Base-by-base conservation (phyloP, 2,797 vertebrate genomes). In the Sebastes minor region DNA sequence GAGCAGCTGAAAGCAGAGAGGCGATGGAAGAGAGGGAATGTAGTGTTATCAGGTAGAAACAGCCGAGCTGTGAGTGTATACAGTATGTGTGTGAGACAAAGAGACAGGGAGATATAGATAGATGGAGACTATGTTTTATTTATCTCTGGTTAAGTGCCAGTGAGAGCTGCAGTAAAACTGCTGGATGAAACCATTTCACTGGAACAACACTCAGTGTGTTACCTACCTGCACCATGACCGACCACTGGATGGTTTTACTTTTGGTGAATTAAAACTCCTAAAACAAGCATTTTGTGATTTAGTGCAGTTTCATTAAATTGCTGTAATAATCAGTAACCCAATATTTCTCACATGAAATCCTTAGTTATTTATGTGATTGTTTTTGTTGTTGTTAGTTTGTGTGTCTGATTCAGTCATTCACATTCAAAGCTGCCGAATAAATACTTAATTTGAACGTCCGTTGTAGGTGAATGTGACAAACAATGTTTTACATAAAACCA, bases 51-150 rank as follows among this genome's bases (percentile, higher is more conserved):
- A 7, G 42, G 42, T 16, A 59, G 61, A 71, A 60, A 23, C 53
- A 53, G 70, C 6, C 2, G 9, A 33, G 61, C 33, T 64, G 62
- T 30, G 64, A 20, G 76, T 22, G 64, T 49, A 9, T 63, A 38
- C 61, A 42, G 55, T 28, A 14, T 66, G 61, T 70, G 38, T 56
- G 79, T 12, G 68, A 57, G 23, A 78, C 46, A 83, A 75, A 75
- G 9, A 65, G 20, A 69, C 6, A 61, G 11, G 66, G 52, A 32
- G 62, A 63, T 63, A 67, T 49, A 74, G 77, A 81, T 66, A 73
- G 76, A 86, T 25, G 49, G 57, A 76, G 28, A 23, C 5, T 2
- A 87, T 87, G 35, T 82, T 84, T 84, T 84, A 87, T 84, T 82
- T 13, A 87, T 84, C 10, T 70, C 20, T 59, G 64, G 27, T 67